Conservation (phyloP, 2,888 invertebrate species). For the Drosophila recens region DNA sequence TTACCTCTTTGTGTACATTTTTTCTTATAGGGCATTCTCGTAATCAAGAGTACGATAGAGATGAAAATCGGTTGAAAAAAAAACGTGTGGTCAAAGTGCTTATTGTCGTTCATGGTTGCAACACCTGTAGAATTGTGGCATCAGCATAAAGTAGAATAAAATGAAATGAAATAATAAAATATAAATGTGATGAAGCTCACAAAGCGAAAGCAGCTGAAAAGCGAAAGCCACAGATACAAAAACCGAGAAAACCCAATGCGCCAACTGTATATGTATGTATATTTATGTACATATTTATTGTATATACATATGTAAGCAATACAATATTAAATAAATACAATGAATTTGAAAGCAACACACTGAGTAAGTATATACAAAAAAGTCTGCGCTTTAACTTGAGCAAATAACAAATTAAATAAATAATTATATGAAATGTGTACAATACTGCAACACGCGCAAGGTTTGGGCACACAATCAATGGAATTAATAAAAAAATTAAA, state of each 20-base stretch:
- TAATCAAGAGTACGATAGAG: constrained; percentile 6
- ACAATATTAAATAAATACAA: constrained; percentile 35
- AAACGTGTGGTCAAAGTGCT: constrained; percentile 10
- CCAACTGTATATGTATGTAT: too few species aligned
- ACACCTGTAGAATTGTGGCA: constrained; percentile 62
- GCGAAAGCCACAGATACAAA: constrained; percentile 32
- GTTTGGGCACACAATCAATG: constrained; percentile 15
- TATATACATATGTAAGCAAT: constrained; percentile 9
- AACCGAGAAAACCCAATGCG: constrained; percentile 27
- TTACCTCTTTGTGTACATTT: not conserved
- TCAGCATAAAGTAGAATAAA: constrained; percentile 59
- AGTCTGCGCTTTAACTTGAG: constrained; percentile 53
- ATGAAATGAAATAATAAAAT: constrained; percentile 11
- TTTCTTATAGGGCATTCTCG: constrained; percentile 3
- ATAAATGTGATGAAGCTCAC: constrained; percentile 41
- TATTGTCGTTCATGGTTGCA: constrained; percentile 52
- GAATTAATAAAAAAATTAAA: not conserved
- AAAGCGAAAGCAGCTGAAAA: constrained; percentile 38
- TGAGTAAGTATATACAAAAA: constrained; percentile 10
- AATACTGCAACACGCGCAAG: constrained; percentile 20
- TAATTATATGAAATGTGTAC: constrained; percentile 22
- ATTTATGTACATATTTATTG: not conserved
- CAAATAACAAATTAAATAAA: constrained; percentile 59
- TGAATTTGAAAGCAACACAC: constrained; percentile 35
- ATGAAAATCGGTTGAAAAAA: constrained; percentile 3